phyloP scores from a whole-genome alignment of 2,113 vertebrate genomes.

The Myodes glareolus region DNA sequence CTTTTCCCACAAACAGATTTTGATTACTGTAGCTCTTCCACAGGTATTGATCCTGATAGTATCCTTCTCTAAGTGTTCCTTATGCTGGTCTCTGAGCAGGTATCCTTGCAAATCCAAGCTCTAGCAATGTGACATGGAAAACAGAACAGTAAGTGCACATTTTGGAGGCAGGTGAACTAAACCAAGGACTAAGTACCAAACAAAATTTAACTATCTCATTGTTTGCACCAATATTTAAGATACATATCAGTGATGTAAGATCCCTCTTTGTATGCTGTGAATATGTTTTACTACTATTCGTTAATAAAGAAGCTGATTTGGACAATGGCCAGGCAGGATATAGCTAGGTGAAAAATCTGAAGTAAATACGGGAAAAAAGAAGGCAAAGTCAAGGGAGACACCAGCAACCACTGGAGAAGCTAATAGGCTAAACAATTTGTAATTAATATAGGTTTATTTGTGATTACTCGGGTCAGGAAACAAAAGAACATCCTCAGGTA shows the following conservation, averaged over 20 bases:
- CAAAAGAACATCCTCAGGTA: too few species aligned
- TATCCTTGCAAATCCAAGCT: neutral
- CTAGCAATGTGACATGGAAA: neutral
- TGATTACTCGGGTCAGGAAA: too few species aligned
- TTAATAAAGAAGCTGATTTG: too few species aligned
- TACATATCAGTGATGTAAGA: neutral
- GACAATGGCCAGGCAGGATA: too few species aligned
- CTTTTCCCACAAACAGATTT: neutral
- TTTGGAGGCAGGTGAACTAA: neutral
- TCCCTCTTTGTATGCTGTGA: too few species aligned
- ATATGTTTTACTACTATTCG: too few species aligned
- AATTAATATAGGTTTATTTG: too few species aligned
- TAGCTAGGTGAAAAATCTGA: too few species aligned
- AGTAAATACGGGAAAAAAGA: too few species aligned
- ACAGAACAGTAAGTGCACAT: neutral
- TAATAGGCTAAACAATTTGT: too few species aligned
- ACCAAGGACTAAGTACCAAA: neutral
- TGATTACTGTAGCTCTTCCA: neutral
- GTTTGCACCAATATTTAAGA: neutral
- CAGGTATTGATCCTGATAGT: neutral
- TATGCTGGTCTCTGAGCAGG: neutral
- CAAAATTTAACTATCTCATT: neutral
- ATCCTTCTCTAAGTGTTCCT: neutral
- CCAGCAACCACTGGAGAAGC: too few species aligned
- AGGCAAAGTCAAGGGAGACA: too few species aligned